These are phyloP conservation scores for Cotesia chilonis DNA, from an alignment of 1,140 invertebrate species.

Conservation along the genomic window DNA sequence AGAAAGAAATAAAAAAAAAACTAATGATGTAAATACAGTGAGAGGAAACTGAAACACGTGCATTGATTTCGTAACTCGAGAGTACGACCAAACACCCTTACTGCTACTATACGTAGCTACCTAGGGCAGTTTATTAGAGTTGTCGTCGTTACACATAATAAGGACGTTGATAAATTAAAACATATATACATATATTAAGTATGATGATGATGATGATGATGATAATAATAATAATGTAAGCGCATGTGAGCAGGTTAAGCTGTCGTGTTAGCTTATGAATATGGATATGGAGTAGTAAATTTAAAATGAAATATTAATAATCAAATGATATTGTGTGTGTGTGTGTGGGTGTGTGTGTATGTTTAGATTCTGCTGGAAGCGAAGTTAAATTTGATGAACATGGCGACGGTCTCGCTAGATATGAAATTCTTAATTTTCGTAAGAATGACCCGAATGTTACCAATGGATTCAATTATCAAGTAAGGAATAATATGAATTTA, in stretches of 20 bases:
- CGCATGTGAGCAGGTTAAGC: background rate
- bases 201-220: too few relatives aligned
- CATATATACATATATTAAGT: background rate
- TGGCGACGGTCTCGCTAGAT: constrained; percentile 75
- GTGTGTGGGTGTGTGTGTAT: too few relatives aligned
- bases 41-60: background rate
- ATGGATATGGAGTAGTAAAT: constrained; percentile 16
- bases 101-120: too few relatives aligned
- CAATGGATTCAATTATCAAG: constrained; percentile 71
- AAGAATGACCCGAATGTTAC: constrained; percentile 63
- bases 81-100: background rate
- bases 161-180: too few relatives aligned
- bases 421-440: constrained; percentile 72
- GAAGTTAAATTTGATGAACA: constrained; percentile 73
- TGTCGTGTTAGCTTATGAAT: constrained; percentile 16
- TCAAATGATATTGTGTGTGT: constrained; percentile 26
- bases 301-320: background rate
- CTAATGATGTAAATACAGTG: background rate
- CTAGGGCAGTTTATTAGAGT: too few relatives aligned
- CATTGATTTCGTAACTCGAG: too few relatives aligned
- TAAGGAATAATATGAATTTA: constrained; percentile 49
- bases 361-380: constrained; percentile 72
- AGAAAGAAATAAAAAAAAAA: background rate
- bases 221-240: too few relatives aligned
- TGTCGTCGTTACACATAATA: too few relatives aligned